Evolutionary conservation across 1,140 invertebrate genomes (phyloP), one percentile per base, ranked within the genome.

Genomic region (Drosophila dunni): DNA sequence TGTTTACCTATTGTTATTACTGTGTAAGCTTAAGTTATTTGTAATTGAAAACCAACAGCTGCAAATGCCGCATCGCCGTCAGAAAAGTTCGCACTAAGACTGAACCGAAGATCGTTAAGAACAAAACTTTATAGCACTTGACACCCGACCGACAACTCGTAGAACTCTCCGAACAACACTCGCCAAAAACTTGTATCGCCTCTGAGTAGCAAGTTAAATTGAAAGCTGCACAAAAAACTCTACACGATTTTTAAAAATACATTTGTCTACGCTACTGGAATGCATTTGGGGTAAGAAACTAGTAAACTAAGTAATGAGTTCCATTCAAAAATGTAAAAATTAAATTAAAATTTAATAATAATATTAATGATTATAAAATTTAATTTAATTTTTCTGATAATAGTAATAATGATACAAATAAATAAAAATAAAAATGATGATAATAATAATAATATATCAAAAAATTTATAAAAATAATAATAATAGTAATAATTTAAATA

Each of bases 91-190:
- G 76, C 64, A 42, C 15, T 54, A 64, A 72, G 76, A 88, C 84
- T 89, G 84, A 88, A 29, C 61, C 58, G 29, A 56, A 63, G 78
- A 89, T 84, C 78, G 80, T 69, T 36, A 54, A 88, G 84, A 88
- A 88, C 84, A 84, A 71, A 75, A 68, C 50, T 42, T 84, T 88
- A 75, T 79, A 88, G 54, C 71, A 8, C 36, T 9, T 38, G 10
- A 11, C 56, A 58, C 45, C 1, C 24, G 24, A 29, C 24, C 24
- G 24, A 51, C 66, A 64, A 68, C 75, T 71, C 44, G 34, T 48
- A 36, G 8, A 54, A 63, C 46, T 53, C 40, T 44, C 65, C 68
- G 54, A 48, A 73, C 72, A 78, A 68, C 34, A 53, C 17, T 44
- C 51, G 51, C 50, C 29, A 38, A 61, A 88, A 86, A 83, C 79